Base-by-base conservation (phyloP, 1,140 invertebrate genomes). In the Calosoma granatense region DNA sequence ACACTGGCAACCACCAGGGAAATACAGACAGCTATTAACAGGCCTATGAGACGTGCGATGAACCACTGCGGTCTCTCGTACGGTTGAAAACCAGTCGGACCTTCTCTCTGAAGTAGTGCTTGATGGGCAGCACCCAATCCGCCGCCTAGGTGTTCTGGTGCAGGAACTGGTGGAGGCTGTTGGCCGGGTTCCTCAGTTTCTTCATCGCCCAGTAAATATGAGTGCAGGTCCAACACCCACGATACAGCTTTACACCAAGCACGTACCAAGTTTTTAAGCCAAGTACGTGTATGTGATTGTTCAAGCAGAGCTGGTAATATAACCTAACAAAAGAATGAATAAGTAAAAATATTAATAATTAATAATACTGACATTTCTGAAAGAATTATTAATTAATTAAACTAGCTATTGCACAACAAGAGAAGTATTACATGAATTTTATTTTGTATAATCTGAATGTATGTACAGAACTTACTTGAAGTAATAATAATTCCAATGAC, bases 301-400 rank as follows among this genome's bases (percentile, higher is more conserved):
- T 99, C 96, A 36, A 99, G 74, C 47, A 99, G 76, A 0, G 95
- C 94, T 3, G 96, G 96, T 41, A 98, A 76, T 21, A 99, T 92
- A 17, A 98, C 93, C 79, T 86, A 63, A 3, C 59, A 36, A 36
- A 36, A 9, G n/a, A 9, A 36, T 36, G 6, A 56, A 57, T 56
- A 53, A 53, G 39, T 17, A 61, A 53, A 21, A 2, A 17, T 41
- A 20, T 19, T 4, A 52, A 23, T 9, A 23, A 23, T 54, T 14
- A 12, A 20, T 54, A 23, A 54, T 23, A 54, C 22, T 52, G 9
- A 11, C 15, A 21, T 11, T 52, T 15, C 9, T 52, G 17, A 17
- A 52, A 20, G n/a, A 58, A 20, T 22, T n/a, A 30, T 1, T 2
- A 59, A 43, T 11, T 51, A 55, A 52, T 12, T 19, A 23, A n/a